Percentiles rank a stretch among this genome's conserved stretches.
These are phyloP conservation scores for Drosophila glabriapex DNA, from an alignment of 2,888 invertebrate species.

Conservation along the genomic window DNA sequence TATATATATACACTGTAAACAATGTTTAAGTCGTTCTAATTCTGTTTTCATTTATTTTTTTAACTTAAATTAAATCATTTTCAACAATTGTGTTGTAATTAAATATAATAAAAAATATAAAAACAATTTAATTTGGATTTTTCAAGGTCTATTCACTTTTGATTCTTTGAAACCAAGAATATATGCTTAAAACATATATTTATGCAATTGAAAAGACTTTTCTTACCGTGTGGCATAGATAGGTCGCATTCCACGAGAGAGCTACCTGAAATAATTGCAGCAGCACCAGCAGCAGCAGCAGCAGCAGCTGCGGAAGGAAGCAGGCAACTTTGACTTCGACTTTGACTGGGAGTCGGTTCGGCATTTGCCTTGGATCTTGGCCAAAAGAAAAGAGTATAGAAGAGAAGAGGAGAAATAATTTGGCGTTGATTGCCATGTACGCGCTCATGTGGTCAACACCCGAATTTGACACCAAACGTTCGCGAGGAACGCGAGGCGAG, in stretches of 20 bases:
- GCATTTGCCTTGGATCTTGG: constrained; percentile 2
- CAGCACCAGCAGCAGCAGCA: constrained; percentile 43
- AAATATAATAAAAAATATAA: neutral
- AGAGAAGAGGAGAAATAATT: constrained; percentile 59
- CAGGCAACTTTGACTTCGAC: constrained; percentile 6
- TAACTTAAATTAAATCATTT: neutral
- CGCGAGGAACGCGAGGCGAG: constrained; percentile 16
- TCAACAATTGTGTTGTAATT: neutral
- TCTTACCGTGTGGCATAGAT: constrained; percentile 44
- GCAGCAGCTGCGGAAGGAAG: constrained; percentile 70
- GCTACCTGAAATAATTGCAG: constrained; percentile 81
- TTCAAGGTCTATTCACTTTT: neutral
- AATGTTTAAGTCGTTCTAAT: neutral
- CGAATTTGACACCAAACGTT: constrained; percentile 75
- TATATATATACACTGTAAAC: constrained; percentile 2
- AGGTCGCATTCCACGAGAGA: constrained; percentile 33
- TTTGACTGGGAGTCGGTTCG: constrained; percentile 5
- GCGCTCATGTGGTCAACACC: constrained; percentile 81
- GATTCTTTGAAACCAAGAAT: neutral
- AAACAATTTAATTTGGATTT: neutral
- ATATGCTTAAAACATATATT: neutral
- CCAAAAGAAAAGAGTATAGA: neutral
- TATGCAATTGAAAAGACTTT: neutral
- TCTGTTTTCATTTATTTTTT: neutral
- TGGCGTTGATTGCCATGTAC: constrained; percentile 82